Base-by-base conservation (phyloP, 1,140 invertebrate species). In the Drosophila miranda region DNA sequence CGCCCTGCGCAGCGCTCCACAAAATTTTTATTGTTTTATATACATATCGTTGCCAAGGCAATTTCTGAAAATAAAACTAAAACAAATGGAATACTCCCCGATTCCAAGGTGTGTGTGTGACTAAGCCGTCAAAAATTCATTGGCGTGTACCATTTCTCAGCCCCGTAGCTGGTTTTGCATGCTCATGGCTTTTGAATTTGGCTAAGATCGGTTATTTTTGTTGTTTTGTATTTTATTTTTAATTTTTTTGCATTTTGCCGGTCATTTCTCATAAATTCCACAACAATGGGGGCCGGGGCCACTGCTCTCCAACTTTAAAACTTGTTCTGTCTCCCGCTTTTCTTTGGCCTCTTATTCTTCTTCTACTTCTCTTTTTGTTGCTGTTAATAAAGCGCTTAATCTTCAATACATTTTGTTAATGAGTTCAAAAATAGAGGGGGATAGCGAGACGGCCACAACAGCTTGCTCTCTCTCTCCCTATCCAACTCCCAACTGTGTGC, bases 81-180 rank as follows among this genome's bases (percentile, higher is more conserved):
- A 56, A 34, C 30, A 61, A 51, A 53, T 42, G 49, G 13, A 61
- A 53, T 38, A 38, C 34, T 38, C 34, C 11, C 34, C 34, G 34
- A 53, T 56, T 83, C 81, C 82, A 84, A 84, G 81, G 81, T 84
- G 73, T 84, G 76, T 73, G 76, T 76, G 77, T 84, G 81, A 84
- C 80, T 84, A 84, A 84, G 81, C 63, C 57, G 53, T 61, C 57
- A 84, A 77, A 43, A 77, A 86, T 86, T 75, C 84, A 38, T 68
- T 61, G 67, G 46, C 34, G 11, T 38, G 11, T 80, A 44, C 43
- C 57, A 74, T 73, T 77, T 78, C 53, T 59, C 38, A 54, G 62
- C 51, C 50, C 42, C 60, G 56, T 70, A 75, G 23, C 38, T 78
- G 14, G 44, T 11, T 83, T 83, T 70, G 64, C 71, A 63, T 77